phyloP scores from a whole-genome alignment of 2,888 invertebrate genomes.

The Anagyrus pseudococci region DNA sequence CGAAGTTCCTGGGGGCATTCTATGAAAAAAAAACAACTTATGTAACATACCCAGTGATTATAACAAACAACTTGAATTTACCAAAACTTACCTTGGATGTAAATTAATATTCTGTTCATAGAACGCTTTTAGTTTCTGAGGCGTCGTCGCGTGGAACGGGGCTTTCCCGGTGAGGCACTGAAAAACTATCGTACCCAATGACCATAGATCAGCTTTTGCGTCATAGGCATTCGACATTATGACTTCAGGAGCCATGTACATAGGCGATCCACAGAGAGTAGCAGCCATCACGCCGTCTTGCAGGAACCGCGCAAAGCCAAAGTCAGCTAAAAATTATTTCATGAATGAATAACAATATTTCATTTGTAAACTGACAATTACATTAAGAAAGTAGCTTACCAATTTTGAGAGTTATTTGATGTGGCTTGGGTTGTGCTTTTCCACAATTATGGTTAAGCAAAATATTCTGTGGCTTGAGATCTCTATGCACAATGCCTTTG shows the following conservation, averaged over 20 bases:
- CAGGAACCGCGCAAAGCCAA: constrained; percentile 98
- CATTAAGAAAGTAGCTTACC: constrained; percentile 65
- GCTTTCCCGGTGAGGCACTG: constrained; percentile 99
- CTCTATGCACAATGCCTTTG: constrained; percentile 98
- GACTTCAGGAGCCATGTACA: constrained; percentile 99
- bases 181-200: constrained; percentile 97
- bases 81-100: constrained; percentile 80
- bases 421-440: constrained; percentile 73
- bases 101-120: constrained; percentile 95
- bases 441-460: constrained; percentile 84
- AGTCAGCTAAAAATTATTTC: constrained; percentile 77
- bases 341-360: constrained; percentile 1
- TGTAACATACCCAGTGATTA: not conserved
- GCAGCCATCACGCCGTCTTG: constrained; percentile 99
- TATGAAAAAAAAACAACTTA: constrained; percentile 61
- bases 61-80: too few species aligned
- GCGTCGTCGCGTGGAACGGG: constrained; percentile 97
- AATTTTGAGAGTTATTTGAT: constrained; percentile 93
- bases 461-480: constrained; percentile 99
- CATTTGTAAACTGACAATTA: not conserved
- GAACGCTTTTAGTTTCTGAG: constrained; percentile 94
- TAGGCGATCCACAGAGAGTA: constrained; percentile 98
- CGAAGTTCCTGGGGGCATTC: constrained; percentile 94
- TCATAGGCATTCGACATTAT: constrained; percentile 99
- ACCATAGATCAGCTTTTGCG: constrained; percentile 99